A percentile compares a stretch with the other conserved stretches of the same genome.
These are phyloP conservation scores for Leucoma salicis DNA, from an alignment of 2,888 invertebrate species.

Conservation along the genomic window DNA sequence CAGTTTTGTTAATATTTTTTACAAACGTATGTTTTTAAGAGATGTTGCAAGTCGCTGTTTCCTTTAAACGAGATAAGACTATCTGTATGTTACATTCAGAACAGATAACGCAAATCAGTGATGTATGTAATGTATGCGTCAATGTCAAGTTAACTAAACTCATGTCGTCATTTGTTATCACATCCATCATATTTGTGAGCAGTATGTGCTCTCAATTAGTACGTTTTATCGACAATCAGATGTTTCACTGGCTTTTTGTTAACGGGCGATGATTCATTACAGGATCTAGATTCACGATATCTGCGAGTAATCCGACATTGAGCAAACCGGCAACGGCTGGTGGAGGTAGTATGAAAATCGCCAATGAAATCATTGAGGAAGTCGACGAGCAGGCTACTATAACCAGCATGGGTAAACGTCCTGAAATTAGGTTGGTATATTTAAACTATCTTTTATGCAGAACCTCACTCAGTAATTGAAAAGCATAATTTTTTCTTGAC, in stretches of 20 bases:
- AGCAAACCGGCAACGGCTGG: slow-evolving; percentile 61
- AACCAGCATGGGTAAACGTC: slow-evolving; percentile 85
- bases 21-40: too few relatives aligned
- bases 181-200: slow-evolving; percentile 10
- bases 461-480: too few relatives aligned
- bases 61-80: not conserved
- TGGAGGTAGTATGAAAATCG: slow-evolving; percentile 84
- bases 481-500: too few relatives aligned
- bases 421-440: slow-evolving; percentile 59
- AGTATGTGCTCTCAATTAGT: slow-evolving; percentile 11
- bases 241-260: slow-evolving; percentile 8
- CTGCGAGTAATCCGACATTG: slow-evolving; percentile 67
- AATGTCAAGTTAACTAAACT: slow-evolving; percentile 4
- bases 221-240: slow-evolving; percentile 9
- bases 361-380: slow-evolving; percentile 88
- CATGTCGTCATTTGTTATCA: slow-evolving; percentile 4
- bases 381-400: slow-evolving; percentile 92
- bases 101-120: not conserved
- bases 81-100: not conserved
- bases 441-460: not conserved
- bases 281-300: slow-evolving; percentile 66
- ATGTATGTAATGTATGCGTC: slow-evolving; percentile 1
- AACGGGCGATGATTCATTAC: slow-evolving; percentile 21
- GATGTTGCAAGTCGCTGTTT: too few relatives aligned
- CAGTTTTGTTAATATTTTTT: too few relatives aligned